Conservation (phyloP, 2,113 vertebrate species). For the Circaetus gallicus region DNA sequence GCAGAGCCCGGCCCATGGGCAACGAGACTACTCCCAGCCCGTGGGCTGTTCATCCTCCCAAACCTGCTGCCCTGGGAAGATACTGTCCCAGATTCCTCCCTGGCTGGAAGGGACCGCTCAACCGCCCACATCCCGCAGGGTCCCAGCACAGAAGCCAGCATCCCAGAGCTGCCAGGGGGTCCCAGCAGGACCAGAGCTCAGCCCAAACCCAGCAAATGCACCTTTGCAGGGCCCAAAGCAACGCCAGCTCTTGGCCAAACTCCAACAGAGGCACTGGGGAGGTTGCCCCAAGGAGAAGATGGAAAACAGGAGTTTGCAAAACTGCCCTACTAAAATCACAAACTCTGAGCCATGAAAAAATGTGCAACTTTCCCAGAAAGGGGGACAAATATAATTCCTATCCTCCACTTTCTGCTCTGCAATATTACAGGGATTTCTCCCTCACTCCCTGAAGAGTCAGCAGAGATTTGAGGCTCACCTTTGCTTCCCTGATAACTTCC, state of each 20-base stretch:
- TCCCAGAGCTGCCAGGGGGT: not conserved
- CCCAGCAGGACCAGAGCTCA: not conserved
- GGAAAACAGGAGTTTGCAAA: not conserved
- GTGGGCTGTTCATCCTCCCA: not conserved
- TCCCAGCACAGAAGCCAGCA: not conserved
- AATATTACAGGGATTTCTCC: not conserved
- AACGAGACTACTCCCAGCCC: not conserved
- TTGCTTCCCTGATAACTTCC: not conserved
- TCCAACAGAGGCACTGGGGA: rapidly evolving
- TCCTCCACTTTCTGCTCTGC: not conserved
- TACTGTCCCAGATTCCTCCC: not conserved
- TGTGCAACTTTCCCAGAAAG: rapidly evolving
- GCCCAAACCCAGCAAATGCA: not conserved
- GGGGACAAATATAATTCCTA: rapidly evolving
- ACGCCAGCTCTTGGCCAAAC: not conserved
- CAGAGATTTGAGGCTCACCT: not conserved
- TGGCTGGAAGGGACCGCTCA: not conserved
- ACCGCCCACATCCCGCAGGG: rapidly evolving
- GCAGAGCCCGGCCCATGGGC: not conserved
- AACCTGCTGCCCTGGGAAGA: not conserved
- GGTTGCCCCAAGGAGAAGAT: rapidly evolving
- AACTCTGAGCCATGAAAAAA: rapidly evolving
- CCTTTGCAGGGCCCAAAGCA: not conserved
- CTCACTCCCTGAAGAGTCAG: not conserved
- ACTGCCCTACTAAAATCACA: not conserved